Evolutionary conservation across 2,888 invertebrate genomes (phyloP), one percentile per base, ranked within the genome.

Genomic region (Leptothorax acervorum): DNA sequence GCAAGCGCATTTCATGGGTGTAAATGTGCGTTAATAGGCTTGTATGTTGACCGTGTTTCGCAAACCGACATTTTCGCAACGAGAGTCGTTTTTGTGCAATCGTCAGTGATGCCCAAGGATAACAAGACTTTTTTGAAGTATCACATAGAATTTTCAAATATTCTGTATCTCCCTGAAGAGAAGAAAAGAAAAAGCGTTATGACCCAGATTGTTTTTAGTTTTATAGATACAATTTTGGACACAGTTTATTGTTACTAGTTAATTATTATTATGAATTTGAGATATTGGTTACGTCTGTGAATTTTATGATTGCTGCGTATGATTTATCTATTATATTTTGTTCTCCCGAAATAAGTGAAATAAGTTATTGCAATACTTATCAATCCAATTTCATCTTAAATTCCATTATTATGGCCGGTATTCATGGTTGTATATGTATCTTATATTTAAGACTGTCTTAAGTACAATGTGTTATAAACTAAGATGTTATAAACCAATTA

Each of bases 11-110:
- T 45, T 68, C n/a, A 45, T 23, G 78, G 3, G 23, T 4, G 65
- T 68, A 78, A 9, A 45, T 66, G 65, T 9, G 15, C 28, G 15
- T 78, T 55, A 60, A 78, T 55, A 45, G 18, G 9, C 45, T 66
- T 68, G 31, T 68, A 55, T 45, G n/a, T 66, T 78, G 55, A 28
- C 8, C 1, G 15, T 45, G 31, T 45, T 28, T 9, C n/a, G 31
- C 55, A n/a, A 39, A 55, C 28, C 6, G n/a, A 45, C 55, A 57
- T n/a, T 55, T 78, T 66, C 66, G 15, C 68, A 68, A 57, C 11
- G 11, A 78, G 9, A 57, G 1, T 35, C 35, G 23, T 23, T 23
- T 23, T 23, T 23, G 8, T 42, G 2, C 2, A 55, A 3, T 45
- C 28, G 42, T 5, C 28, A 42, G 6, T 15, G 23, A 18, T 60